Base-by-base conservation (phyloP, 2,797 vertebrate genomes). In the Neoniphon sammara region DNA sequence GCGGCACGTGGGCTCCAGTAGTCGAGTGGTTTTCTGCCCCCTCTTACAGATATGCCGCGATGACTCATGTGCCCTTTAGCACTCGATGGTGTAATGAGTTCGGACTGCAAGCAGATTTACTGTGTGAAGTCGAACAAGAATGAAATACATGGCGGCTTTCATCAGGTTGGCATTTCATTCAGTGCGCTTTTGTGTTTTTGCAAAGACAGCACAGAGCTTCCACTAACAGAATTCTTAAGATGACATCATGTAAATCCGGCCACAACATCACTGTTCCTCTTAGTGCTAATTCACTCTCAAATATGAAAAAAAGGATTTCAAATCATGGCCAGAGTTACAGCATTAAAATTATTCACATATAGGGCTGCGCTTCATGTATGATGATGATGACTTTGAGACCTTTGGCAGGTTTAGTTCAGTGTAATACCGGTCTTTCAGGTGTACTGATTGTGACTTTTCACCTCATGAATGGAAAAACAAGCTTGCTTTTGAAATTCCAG, bases 51-150 rank as follows among this genome's bases (percentile, higher is more conserved):
- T 85, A 88, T 83, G 88, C 81, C 59, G 7, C 10, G 63, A 23
- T 93, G 92, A 94, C 82, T 94, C 91, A 93, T 42, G 53, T 70
- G 88, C 76, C 91, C 92, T 93, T 92, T 92, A 83, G 71, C 75
- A 0, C 62, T 42, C 30, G n/a, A 70, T 89, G 84, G 55, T 75
- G 88, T 87, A 77, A 93, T 90, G 87, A 79, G 82, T 83, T 80
- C 67, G 78, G 83, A 82, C 70, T 30, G 67, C 77, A 58, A 47
- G 62, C 82, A 82, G 58, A 87, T 72, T 81, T 36, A 65, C 66
- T 79, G 60, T 72, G 73, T 55, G 76, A 82, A 81, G 77, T 75
- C 39, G 0, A 50, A 71, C 68, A 82, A 77, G 88, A 93, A 91
- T 75, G 85, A 76, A 78, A 70, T 54, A 77, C 87, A 73, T n/a